phyloP scores from a whole-genome alignment of 2,888 invertebrate species.

The Aleiodes alternator region DNA sequence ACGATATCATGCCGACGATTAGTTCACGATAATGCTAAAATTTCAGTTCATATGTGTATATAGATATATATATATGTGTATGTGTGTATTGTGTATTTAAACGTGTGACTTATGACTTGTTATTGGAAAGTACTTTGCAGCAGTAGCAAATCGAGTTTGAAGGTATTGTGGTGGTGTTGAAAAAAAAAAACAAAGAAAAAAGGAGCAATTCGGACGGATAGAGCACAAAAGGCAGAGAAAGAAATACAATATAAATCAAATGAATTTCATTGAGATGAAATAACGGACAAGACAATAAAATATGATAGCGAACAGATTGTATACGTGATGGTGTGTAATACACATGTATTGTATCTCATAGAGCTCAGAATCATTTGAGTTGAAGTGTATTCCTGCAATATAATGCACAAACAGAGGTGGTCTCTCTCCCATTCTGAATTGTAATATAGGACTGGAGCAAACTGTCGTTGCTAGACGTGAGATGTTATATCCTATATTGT shows the following conservation, averaged over 20 bases:
- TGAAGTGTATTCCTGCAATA: conserved; percentile 8
- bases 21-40: conserved; percentile 51
- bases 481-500: conserved; percentile 2
- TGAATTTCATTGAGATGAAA: conserved; percentile 29
- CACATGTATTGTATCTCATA: neutral
- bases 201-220: conserved; percentile 47
- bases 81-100: conserved; percentile 23
- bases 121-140: conserved; percentile 33
- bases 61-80: neutral
- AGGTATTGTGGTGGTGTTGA: conserved; percentile 45
- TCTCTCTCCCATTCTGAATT: conserved; percentile 29
- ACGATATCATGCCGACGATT: conserved; percentile 49
- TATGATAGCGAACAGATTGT: conserved; percentile 12
- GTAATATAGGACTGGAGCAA: neutral
- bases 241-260: conserved; percentile 35
- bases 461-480: conserved; percentile 27
- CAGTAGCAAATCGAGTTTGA: conserved; percentile 14
- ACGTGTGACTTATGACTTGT: conserved; percentile 28
- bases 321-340: neutral
- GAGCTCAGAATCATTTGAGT: conserved; percentile 5
- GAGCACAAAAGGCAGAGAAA: conserved; percentile 53
- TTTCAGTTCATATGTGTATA: neutral
- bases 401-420: conserved; percentile 29
- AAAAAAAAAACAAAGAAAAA: conserved; percentile 45
- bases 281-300: conserved; percentile 26